These are phyloP conservation scores for Tigriopus japonicus DNA, from an alignment of 1,140 invertebrate genomes.

Conservation along the genomic window DNA sequence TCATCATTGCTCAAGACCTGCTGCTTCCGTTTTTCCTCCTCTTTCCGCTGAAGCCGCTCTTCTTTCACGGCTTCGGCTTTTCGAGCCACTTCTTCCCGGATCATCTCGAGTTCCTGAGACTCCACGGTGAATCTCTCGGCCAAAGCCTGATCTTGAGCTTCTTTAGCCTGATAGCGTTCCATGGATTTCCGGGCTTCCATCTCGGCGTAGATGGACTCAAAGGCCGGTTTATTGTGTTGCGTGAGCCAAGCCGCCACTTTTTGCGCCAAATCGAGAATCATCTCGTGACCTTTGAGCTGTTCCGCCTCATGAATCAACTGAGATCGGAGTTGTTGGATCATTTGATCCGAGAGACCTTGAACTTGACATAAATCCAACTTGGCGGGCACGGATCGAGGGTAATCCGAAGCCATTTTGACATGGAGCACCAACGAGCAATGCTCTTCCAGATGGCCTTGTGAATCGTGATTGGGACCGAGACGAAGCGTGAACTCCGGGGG, in stretches of 20 bases:
- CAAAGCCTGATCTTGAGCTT: slow-evolving; percentile 16
- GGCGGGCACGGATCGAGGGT: neutral
- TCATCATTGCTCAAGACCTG: neutral
- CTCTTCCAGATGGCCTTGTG: slow-evolving; percentile 15
- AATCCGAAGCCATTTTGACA: neutral
- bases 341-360: slow-evolving; percentile 17
- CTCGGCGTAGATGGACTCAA: slow-evolving; percentile 16
- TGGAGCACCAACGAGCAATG: neutral
- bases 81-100: neutral
- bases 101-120: neutral
- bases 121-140: slow-evolving; percentile 14
- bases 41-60: neutral
- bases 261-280: slow-evolving; percentile 18
- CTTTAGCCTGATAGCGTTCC: slow-evolving; percentile 18
- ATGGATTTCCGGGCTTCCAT: slow-evolving; percentile 17
- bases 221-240: slow-evolving; percentile 2
- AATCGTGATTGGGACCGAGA: slow-evolving; percentile 13
- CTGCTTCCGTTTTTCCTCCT: neutral
- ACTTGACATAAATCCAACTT: neutral
- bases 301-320: slow-evolving; percentile 14
- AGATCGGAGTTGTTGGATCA: slow-evolving; percentile 16
- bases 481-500: slow-evolving; percentile 15
- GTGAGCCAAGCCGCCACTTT: slow-evolving; percentile 14
- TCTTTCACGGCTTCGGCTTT: neutral
- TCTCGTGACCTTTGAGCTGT: slow-evolving; percentile 17